Conservation (phyloP, 2,113 vertebrate genomes). For the Hoplias malabaricus region DNA sequence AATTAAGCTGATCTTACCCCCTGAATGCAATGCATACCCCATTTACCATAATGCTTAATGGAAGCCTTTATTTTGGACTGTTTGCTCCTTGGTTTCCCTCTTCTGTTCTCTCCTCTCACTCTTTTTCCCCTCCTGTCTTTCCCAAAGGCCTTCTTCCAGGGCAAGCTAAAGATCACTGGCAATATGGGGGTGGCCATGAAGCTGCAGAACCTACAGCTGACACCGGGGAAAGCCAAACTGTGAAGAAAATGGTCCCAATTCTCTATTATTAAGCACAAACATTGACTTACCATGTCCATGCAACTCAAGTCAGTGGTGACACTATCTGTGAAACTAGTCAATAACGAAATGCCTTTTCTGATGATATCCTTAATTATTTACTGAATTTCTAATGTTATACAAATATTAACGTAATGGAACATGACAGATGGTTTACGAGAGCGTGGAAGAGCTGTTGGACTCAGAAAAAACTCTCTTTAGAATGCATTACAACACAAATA, state of each 20-base stretch:
- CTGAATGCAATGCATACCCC: no score
- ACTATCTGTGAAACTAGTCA: neutral
- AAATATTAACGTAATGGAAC: neutral
- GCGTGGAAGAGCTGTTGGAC: neutral
- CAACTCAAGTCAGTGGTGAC: neutral
- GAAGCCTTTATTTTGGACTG: neutral
- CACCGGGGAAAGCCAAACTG: slow-evolving; percentile 86
- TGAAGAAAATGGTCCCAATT: no score
- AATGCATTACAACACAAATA: neutral
- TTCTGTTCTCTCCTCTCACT: neutral
- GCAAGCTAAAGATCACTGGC: slow-evolving; percentile 89
- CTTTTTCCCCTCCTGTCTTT: neutral
- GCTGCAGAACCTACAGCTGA: slow-evolving; percentile 87
- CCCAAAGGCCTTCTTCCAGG: slow-evolving; percentile 88
- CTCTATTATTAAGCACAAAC: no score
- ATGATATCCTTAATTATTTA: neutral
- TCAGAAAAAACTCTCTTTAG: neutral
- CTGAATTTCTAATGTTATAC: neutral
- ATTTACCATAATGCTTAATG: neutral
- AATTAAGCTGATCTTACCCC: no score
- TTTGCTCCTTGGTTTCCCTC: neutral
- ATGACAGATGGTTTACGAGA: neutral
- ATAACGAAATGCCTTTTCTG: neutral
- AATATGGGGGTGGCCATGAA: slow-evolving; percentile 96
- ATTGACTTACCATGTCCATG: neutral